Evolutionary conservation across 2,113 vertebrate species (phyloP), one percentile per base, ranked within the genome.

Genomic region (Todiramphus saurophagus): DNA sequence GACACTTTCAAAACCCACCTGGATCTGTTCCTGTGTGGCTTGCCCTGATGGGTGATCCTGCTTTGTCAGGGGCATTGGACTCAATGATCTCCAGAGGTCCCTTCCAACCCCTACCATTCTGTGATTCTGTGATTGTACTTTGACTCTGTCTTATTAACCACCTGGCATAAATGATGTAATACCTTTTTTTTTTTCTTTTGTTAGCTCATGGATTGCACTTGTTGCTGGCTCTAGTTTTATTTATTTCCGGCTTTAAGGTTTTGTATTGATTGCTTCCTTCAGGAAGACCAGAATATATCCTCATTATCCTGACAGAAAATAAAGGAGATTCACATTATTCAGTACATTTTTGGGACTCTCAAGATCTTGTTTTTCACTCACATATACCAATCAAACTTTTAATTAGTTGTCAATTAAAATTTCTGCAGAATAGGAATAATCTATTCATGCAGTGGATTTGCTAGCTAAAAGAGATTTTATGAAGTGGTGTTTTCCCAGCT

Each of bases 131-230:
- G 11, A 19, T 2, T 51, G 8, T 24, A 46, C 11, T 69, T 69
- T 18, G 28, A 4, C 37, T 23, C 1, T 20, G 35, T 9, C 53
- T 48, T 17, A 28, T 43, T 14, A 48, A 25, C 56, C 0, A 1
- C 33, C 21, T 41, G 28, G 18, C 16, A 5, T 63, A 2, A 25
- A 41, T 10, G 35, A 20, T 35, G 23, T 74, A 83, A 73, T 50
- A 16, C 16, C 4, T 28, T 19, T 18, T 51, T 19, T 6, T 17
- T 17, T 10, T 10, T 5, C 8, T 14, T 48, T 18, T 23, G 9
- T 7, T 7, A 16, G 2, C 11, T 7, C 10, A 0, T 1, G 3
- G 5, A 13, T 18, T 4, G 4, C 0, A 1, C 3, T 2, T 28
- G 20, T 24, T 19, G 2, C 3, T 0, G 5, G 4, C 4, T 31